phyloP scores from a whole-genome alignment of 2,888 invertebrate genomes.

The Lagria hirta region DNA sequence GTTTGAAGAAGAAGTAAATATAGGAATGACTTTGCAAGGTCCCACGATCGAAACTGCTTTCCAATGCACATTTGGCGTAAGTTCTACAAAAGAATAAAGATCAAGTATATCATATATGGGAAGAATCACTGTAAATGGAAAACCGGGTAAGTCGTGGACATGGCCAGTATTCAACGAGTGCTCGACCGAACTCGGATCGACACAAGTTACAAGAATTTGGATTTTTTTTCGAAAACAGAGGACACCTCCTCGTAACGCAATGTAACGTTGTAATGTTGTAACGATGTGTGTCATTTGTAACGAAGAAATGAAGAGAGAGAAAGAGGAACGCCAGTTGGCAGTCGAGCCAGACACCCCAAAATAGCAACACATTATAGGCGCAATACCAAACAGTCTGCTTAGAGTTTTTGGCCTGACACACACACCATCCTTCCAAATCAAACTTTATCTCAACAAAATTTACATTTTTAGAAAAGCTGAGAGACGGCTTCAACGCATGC shows the following conservation, averaged over 20 bases:
- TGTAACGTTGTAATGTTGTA: conserved; percentile 14
- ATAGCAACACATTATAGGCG: conserved; percentile 46
- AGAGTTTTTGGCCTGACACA: conserved; percentile 23
- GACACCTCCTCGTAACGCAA: conserved; percentile 8
- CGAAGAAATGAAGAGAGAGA: conserved; percentile 26
- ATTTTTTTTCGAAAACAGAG: conserved; percentile 31
- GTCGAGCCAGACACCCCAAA: conserved; percentile 51
- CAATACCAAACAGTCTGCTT: conserved; percentile 46
- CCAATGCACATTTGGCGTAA: conserved; percentile 51
- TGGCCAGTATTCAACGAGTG: conserved; percentile 37
- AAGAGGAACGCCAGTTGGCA: conserved; percentile 49
- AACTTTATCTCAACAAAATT: too few species aligned
- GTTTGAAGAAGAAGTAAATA: conserved; percentile 30
- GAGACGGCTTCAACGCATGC: too few species aligned
- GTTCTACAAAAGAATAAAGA: conserved; percentile 56
- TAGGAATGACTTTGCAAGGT: conserved; percentile 54
- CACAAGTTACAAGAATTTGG: conserved; percentile 41
- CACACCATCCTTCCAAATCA: too few species aligned
- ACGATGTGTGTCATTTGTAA: conserved; percentile 33
- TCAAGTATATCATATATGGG: conserved; percentile 57
- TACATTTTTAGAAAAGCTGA: too few species aligned
- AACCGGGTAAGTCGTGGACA: conserved; percentile 54
- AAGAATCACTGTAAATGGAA: conserved; percentile 57
- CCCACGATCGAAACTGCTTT: conserved; percentile 50
- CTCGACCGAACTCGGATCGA: conserved; percentile 34